Conservation (phyloP, 2,888 invertebrate genomes). For the Amiota minor region DNA sequence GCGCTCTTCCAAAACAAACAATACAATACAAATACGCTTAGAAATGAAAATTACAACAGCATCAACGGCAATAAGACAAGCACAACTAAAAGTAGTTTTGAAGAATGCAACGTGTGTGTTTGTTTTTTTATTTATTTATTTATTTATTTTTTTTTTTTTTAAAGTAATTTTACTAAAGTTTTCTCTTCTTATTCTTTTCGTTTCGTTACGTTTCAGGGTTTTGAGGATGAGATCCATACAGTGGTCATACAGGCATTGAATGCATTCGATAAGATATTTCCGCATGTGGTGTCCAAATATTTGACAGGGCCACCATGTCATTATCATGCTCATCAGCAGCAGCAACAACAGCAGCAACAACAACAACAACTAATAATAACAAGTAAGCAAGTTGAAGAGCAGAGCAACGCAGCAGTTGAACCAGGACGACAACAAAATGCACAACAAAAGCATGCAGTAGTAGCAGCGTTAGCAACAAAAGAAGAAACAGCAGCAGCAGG, state of each 20-base stretch:
- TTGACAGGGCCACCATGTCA: conserved; percentile 68
- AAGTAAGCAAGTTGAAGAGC: conserved; percentile 7
- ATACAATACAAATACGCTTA: conserved; percentile 68
- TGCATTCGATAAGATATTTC: conserved; percentile 73
- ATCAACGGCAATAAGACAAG: conserved; percentile 17
- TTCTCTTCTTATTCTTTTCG: conserved; percentile 31
- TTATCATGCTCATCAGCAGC: conserved; percentile 62
- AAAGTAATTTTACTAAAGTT: conserved; percentile 17
- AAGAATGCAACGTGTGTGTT: background rate
- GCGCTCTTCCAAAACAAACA: conserved; percentile 54
- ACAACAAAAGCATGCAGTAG: conserved; percentile 56
- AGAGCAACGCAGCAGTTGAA: conserved; percentile 24
- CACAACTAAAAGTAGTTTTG: conserved; percentile 2
- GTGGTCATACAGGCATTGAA: conserved; percentile 74
- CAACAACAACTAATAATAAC: conserved; percentile 13
- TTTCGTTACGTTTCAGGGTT: conserved; percentile 62
- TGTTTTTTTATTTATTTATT: too few species aligned
- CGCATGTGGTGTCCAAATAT: conserved; percentile 72
- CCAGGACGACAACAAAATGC: conserved; percentile 51
- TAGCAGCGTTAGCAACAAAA: conserved; percentile 38
- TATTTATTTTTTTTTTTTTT: conserved; percentile 30
- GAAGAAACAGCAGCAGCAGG: conserved; percentile 42
- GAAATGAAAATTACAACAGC: conserved; percentile 44
- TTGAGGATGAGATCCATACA: conserved; percentile 73
- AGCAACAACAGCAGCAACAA: conserved; percentile 47